phyloP scores from a whole-genome alignment of 2,113 vertebrate species.

The Clarias batrachus region DNA sequence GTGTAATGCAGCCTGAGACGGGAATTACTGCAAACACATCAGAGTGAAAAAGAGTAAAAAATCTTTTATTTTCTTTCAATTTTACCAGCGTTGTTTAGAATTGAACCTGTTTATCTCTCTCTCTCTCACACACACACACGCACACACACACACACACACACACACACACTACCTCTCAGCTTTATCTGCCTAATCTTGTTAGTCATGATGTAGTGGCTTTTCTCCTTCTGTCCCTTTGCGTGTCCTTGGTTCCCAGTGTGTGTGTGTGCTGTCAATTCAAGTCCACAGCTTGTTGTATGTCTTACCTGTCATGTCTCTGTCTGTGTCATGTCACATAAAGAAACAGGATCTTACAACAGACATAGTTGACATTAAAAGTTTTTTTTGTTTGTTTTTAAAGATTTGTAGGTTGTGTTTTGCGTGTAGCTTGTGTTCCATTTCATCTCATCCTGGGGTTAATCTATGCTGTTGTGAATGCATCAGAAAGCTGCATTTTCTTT shows the following conservation, averaged over 20 bases:
- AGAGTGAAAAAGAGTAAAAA: not conserved
- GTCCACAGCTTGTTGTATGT: too few species aligned
- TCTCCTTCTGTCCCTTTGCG: not conserved
- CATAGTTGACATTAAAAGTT: not conserved
- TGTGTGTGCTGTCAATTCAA: too few species aligned
- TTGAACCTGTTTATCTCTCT: too few species aligned
- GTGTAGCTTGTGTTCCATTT: not conserved
- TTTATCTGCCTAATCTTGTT: not conserved
- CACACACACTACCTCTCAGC: not conserved
- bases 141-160: not conserved
- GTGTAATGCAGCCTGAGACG: constrained; percentile 4
- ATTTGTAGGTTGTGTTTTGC: not conserved
- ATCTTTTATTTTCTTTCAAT: not conserved
- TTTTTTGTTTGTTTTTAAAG: not conserved
- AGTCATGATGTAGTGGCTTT: not conserved
- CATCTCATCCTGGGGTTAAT: not conserved
- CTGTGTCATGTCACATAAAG: too few species aligned
- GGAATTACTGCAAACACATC: not conserved
- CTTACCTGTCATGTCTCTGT: too few species aligned
- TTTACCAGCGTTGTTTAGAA: not conserved
- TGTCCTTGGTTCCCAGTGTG: not conserved
- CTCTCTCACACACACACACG: not conserved
- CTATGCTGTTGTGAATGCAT: not conserved
- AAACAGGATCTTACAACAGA: not conserved
- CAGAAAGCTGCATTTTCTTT: not conserved